These are phyloP conservation scores for Microlaimidae sp. DNA, from an alignment of 2,888 invertebrate genomes.

Conservation along the genomic window DNA sequence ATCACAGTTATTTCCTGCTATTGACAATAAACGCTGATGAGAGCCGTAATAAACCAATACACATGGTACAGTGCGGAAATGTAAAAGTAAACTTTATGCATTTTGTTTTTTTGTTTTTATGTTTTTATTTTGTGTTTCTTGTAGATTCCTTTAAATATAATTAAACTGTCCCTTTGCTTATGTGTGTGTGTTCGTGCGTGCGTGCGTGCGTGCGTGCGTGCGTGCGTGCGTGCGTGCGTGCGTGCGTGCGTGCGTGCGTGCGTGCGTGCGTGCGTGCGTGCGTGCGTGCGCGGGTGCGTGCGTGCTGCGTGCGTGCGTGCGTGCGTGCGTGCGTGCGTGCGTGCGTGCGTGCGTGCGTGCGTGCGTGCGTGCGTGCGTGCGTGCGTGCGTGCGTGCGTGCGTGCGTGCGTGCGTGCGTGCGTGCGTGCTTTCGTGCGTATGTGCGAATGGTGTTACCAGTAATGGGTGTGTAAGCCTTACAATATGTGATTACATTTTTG, in stretches of 20 bases:
- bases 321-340: background rate
- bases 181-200: constrained; percentile 5
- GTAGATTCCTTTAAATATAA: too few species aligned
- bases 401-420: background rate
- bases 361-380: background rate
- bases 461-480: too few species aligned
- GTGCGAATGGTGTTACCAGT: too few species aligned
- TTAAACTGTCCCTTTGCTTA: constrained; percentile 3
- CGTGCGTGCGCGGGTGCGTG: constrained; percentile 5
- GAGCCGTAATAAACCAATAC: too few species aligned
- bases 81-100: too few species aligned
- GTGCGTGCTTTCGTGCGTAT: background rate
- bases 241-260: constrained; percentile 6
- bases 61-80: too few species aligned
- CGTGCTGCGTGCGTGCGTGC: background rate
- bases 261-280: constrained; percentile 7
- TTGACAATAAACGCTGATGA: too few species aligned
- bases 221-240: constrained; percentile 5
- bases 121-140: too few species aligned
- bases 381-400: background rate
- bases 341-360: background rate
- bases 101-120: too few species aligned
- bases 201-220: constrained; percentile 6
- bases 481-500: too few species aligned
- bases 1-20: too few species aligned